Evolutionary conservation across 2,113 vertebrate genomes (phyloP).

Genomic region (Nicator chloris): DNA sequence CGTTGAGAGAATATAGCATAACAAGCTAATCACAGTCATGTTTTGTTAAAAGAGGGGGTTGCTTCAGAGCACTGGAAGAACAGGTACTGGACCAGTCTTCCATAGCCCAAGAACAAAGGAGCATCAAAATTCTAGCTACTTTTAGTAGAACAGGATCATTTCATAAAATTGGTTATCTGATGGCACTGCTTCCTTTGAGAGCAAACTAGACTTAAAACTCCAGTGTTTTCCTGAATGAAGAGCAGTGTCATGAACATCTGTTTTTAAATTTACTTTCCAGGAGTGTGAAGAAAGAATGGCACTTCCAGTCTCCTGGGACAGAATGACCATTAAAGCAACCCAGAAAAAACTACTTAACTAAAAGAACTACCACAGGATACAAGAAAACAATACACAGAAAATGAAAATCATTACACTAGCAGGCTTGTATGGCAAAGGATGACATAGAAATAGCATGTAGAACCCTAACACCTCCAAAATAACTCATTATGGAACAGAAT

Average conservation of each 20-base stretch:
- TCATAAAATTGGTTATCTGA: background rate
- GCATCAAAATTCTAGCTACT: background rate
- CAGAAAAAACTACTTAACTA: background rate
- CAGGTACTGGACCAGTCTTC: background rate
- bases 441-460: background rate
- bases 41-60: background rate
- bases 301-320: background rate
- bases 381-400: background rate
- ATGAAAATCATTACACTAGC: background rate
- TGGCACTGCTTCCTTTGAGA: background rate
- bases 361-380: background rate
- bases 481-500: background rate
- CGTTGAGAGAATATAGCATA: background rate
- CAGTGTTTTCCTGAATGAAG: background rate
- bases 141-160: background rate
- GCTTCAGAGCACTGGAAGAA: background rate
- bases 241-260: background rate
- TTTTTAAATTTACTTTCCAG: background rate
- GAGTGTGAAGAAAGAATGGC: background rate
- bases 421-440: background rate
- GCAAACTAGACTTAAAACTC: background rate
- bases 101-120: background rate
- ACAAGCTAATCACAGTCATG: background rate
- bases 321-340: background rate
- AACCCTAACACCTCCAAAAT: background rate